Percentiles rank a stretch among this genome's conserved stretches.
Evolutionary conservation across 1,140 invertebrate species (phyloP).

Genomic region (Conus betulinus): DNA sequence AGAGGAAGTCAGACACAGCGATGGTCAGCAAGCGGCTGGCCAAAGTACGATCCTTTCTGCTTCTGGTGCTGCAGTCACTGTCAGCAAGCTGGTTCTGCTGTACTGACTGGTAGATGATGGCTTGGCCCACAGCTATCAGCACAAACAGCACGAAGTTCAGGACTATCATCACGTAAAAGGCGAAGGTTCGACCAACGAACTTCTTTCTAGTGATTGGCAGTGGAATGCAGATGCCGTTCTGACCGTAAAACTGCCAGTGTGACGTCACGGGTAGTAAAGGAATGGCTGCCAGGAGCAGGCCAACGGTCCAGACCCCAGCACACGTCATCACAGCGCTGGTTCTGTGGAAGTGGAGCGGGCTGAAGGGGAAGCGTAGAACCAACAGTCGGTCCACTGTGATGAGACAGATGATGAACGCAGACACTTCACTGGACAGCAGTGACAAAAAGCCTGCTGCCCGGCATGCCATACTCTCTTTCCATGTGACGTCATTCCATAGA

Average conservation of each 20-base stretch:
- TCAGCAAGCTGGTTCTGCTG: not conserved
- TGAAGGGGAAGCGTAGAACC: constrained; percentile 59
- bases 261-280: constrained; percentile 24
- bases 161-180: constrained; percentile 46
- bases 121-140: constrained; percentile 46
- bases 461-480: constrained; percentile 56
- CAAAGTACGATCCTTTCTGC: not conserved
- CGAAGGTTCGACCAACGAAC: constrained; percentile 43
- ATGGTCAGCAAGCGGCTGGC: constrained; percentile 14
- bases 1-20: constrained; percentile 8
- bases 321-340: constrained; percentile 18
- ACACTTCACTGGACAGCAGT: constrained; percentile 59
- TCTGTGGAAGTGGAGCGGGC: constrained; percentile 36
- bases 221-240: constrained; percentile 49
- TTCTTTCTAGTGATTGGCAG: constrained; percentile 45
- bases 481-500: constrained; percentile 48
- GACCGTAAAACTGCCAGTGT: constrained; percentile 49
- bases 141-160: constrained; percentile 51
- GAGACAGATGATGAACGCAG: constrained; percentile 60
- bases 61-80: not conserved
- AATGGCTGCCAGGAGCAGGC: constrained; percentile 34
- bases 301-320: constrained; percentile 35
- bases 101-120: constrained; percentile 45
- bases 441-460: constrained; percentile 58
- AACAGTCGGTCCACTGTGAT: constrained; percentile 59